A percentile compares a stretch with the other conserved stretches of the same genome.
Evolutionary conservation across 2,113 vertebrate species (phyloP).

Genomic region (Picathartes gymnocephalus): DNA sequence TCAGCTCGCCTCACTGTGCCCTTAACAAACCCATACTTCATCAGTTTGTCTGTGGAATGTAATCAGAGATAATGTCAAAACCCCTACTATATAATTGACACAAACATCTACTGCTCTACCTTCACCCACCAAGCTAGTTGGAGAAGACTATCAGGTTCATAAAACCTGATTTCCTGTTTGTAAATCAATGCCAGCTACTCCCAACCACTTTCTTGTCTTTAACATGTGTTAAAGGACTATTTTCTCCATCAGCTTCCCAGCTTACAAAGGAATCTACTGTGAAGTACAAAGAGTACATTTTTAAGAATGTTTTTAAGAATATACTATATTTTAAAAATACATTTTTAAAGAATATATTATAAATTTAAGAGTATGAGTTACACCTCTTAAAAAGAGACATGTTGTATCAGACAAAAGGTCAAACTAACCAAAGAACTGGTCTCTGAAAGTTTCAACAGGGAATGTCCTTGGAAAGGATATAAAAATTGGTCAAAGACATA

Average conservation of each 20-base stretch:
- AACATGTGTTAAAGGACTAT: background rate
- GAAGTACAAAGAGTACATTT: background rate
- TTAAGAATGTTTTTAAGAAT: background rate
- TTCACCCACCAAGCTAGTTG: background rate
- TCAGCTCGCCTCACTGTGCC: background rate
- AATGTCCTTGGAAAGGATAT: background rate
- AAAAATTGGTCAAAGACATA: background rate
- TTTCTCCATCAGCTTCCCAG: background rate
- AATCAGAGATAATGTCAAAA: background rate
- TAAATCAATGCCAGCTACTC: background rate
- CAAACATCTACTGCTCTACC: background rate
- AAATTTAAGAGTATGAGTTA: background rate
- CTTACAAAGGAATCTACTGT: background rate
- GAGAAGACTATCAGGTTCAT: background rate
- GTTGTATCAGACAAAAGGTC: background rate
- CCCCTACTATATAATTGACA: background rate
- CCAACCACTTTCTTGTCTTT: background rate
- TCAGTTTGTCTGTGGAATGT: background rate
- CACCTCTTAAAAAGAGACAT: background rate
- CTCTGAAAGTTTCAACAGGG: background rate
- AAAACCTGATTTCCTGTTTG: background rate
- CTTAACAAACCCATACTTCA: accelerated
- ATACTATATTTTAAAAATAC: no score
- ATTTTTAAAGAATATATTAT: background rate
- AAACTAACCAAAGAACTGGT: background rate